Percentiles rank a stretch among this genome's conserved stretches.
Conservation (phyloP, 2,888 invertebrate species). For the Synergus umbraculus region DNA sequence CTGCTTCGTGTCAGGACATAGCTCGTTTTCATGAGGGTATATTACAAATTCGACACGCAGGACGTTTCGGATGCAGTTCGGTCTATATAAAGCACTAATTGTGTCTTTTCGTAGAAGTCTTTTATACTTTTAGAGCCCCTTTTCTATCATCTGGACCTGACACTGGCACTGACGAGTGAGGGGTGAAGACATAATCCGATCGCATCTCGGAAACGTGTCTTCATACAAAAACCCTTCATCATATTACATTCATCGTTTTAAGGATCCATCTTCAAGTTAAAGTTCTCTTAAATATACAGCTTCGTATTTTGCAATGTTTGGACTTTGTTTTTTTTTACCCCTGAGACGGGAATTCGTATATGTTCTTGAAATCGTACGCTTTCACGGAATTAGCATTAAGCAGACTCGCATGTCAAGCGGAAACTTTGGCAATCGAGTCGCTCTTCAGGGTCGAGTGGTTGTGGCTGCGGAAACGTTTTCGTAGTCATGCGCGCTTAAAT, state of each 20-base stretch:
- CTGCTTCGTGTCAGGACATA: conserved; percentile 63
- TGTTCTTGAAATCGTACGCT: conserved; percentile 28
- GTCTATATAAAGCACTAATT: not conserved
- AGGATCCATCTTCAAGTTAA: too few relatives aligned
- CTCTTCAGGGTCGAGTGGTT: conserved; percentile 35
- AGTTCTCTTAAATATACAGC: too few relatives aligned
- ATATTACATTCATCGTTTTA: too few relatives aligned
- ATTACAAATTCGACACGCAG: conserved; percentile 11
- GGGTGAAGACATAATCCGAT: not conserved
- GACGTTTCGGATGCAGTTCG: not conserved
- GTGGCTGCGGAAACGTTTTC: conserved; percentile 40
- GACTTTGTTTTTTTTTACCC: not conserved
- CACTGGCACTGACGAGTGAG: not conserved
- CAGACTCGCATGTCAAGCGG: conserved; percentile 16
- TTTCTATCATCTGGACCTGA: not conserved
- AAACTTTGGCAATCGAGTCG: conserved; percentile 40
- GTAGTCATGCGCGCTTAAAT: conserved; percentile 22
- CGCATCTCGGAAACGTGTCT: not conserved
- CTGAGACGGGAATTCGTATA: not conserved
- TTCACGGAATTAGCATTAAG: conserved; percentile 36
- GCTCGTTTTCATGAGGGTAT: not conserved
- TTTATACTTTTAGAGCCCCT: not conserved
- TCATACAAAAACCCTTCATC: too few relatives aligned
- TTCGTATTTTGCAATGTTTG: not conserved
- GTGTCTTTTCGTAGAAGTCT: not conserved